A percentile compares a stretch with the other conserved stretches of the same genome.
These are phyloP conservation scores for Sarcophaga caerulescens DNA, from an alignment of 2,888 invertebrate genomes.

Conservation along the genomic window DNA sequence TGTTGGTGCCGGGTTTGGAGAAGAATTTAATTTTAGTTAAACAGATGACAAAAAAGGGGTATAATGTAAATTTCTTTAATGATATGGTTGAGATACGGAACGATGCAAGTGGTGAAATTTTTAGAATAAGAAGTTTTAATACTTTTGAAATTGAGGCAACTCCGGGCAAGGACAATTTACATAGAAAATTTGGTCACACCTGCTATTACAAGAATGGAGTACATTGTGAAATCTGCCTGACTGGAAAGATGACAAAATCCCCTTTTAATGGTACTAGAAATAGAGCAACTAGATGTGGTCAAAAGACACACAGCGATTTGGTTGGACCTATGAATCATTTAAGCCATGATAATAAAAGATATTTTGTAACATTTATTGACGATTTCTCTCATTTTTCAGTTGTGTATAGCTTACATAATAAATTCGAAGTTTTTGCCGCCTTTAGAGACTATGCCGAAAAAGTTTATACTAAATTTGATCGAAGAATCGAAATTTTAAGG, in stretches of 20 bases:
- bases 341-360: constrained; percentile 9
- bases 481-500: too few species aligned
- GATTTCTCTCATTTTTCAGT: constrained; percentile 30
- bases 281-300: constrained; percentile 13
- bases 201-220: background rate
- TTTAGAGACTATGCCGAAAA: too few species aligned
- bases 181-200: constrained; percentile 28
- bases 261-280: constrained; percentile 4
- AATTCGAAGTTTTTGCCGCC: too few species aligned
- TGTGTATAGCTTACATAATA: background rate
- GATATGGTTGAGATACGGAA: constrained; percentile 24
- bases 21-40: constrained; percentile 41
- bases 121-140: too few species aligned
- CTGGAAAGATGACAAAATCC: background rate
- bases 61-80: constrained; percentile 14
- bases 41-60: constrained; percentile 6
- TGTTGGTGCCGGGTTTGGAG: constrained; percentile 29
- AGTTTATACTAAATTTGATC: too few species aligned
- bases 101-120: too few species aligned
- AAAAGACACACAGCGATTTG: constrained; percentile 29
- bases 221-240: constrained; percentile 33
- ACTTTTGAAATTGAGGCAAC: constrained; percentile 7
- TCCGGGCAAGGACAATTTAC: background rate
- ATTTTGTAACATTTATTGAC: constrained; percentile 35
- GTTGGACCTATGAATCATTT: constrained; percentile 21